Percentiles rank a stretch among this genome's conserved stretches.
phyloP scores from a whole-genome alignment of 2,113 vertebrate species.

The Haemorhous mexicanus region DNA sequence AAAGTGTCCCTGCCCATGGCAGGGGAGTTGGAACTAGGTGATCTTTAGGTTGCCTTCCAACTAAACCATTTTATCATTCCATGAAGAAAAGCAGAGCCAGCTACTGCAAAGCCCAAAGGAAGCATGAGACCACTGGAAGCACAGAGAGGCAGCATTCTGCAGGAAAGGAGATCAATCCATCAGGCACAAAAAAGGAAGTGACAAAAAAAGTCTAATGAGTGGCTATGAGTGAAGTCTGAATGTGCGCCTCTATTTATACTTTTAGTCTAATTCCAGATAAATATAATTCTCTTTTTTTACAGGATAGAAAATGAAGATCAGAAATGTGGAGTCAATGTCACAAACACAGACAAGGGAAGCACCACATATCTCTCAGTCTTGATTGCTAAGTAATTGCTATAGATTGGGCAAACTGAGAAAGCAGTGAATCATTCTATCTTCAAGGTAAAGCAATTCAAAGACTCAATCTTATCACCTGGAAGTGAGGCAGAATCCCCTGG shows the following conservation, averaged over 20 bases:
- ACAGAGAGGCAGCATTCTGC: neutral
- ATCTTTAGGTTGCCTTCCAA: neutral
- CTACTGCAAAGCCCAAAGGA: neutral
- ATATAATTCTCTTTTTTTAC: neutral
- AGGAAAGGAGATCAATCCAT: neutral
- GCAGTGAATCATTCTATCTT: neutral
- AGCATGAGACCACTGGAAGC: neutral
- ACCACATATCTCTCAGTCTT: neutral
- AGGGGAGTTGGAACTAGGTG: neutral
- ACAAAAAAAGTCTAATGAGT: neutral
- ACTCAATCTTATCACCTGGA: neutral
- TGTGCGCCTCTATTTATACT: neutral
- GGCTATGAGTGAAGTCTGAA: neutral
- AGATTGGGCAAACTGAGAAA: neutral
- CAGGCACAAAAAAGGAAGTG: neutral
- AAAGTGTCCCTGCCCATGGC: neutral
- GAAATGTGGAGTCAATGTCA: neutral
- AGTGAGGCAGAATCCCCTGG: neutral
- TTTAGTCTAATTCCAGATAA: neutral
- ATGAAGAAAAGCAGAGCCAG: neutral
- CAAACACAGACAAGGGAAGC: neutral
- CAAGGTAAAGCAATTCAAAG: constrained; percentile 26
- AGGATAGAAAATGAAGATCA: neutral
- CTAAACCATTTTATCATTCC: neutral
- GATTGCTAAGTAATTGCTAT: neutral